Percentiles rank a stretch among this genome's conserved stretches.
Evolutionary conservation across 2,888 invertebrate species (phyloP).

Genomic region (Cheiracanthium punctorium): DNA sequence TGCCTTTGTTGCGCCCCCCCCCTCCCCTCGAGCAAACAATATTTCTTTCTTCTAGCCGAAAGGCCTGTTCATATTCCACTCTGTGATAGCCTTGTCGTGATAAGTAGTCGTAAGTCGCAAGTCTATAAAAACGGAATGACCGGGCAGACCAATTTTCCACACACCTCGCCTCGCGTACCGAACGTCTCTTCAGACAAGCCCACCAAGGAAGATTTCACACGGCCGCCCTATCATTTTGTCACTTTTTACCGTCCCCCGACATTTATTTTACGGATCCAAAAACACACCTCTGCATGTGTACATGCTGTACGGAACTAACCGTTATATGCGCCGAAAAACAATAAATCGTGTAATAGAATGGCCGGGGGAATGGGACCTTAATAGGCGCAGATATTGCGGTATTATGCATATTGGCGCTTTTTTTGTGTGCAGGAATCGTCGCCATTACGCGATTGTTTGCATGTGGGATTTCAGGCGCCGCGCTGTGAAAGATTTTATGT

Average conservation of each 20-base stretch:
- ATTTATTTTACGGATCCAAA: too few relatives aligned
- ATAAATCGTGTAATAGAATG: constrained; percentile 55
- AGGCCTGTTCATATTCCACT: too few relatives aligned
- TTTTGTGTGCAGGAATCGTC: constrained; percentile 34
- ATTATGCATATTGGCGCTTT: constrained; percentile 62
- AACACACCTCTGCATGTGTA: too few relatives aligned
- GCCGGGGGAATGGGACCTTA: constrained; percentile 17
- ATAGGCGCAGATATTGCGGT: constrained; percentile 57
- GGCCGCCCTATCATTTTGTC: background rate
- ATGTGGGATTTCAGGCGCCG: background rate
- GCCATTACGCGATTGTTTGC: constrained; percentile 28
- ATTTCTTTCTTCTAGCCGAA: too few relatives aligned
- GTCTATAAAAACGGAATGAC: background rate
- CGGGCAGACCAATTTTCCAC: background rate
- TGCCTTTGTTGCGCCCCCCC: too few relatives aligned
- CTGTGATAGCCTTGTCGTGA: background rate
- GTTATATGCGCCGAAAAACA: constrained; percentile 32
- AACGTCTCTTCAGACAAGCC: background rate
- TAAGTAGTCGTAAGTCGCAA: background rate
- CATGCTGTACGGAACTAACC: background rate
- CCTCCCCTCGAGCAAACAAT: too few relatives aligned
- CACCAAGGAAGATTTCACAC: background rate
- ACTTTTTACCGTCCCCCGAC: background rate
- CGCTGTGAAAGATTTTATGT: background rate
- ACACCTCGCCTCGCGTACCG: background rate